These are phyloP conservation scores for human DNA, from an alignment of 2,113 vertebrate species.

Conservation along the genomic window GRCh38 chr6:156850501-156851000, in stretches of 20 bases:
- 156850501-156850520: background rate
- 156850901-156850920: background rate
- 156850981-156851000: background rate
- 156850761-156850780: background rate
- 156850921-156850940: background rate
- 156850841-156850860: background rate
- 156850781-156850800: background rate
- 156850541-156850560: background rate
- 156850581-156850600: background rate
- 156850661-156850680: background rate
- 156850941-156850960: background rate
- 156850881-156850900: background rate
- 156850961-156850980: background rate
- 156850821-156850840: background rate
- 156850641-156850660: constrained; percentile 9
- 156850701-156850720: background rate
- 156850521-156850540: background rate
- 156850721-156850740: background rate
- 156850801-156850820: background rate
- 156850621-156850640: background rate
- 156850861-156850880: background rate
- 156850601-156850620: background rate
- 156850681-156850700: background rate
- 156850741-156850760: background rate
- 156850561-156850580: background rate